phyloP scores from a whole-genome alignment of 1,140 invertebrate species.

The Drosophila mojavensis region DNA sequence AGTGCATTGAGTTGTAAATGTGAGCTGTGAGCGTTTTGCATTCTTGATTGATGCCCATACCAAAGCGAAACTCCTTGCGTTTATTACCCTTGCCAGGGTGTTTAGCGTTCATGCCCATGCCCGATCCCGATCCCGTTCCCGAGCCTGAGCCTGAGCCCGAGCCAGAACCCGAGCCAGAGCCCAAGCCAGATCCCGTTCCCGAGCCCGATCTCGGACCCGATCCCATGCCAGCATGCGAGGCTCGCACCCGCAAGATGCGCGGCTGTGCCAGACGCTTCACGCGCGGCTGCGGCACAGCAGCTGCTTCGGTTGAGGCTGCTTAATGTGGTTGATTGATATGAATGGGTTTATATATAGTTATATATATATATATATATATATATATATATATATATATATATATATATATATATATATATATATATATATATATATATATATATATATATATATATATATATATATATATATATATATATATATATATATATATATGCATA shows the following conservation, averaged over 20 bases:
- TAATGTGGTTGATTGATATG: constrained; percentile 1
- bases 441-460: not conserved
- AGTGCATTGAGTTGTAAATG: not conserved
- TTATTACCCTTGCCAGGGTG: constrained; percentile 42
- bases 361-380: not conserved
- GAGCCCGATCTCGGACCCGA: constrained; percentile 63
- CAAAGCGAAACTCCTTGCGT: constrained; percentile 86
- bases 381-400: not conserved
- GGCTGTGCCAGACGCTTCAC: constrained; percentile 83
- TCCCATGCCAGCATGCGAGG: constrained; percentile 74
- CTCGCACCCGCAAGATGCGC: constrained; percentile 78
- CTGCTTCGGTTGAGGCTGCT: constrained; percentile 23
- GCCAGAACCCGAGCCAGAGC: constrained; percentile 85
- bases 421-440: not conserved
- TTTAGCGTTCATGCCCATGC: constrained; percentile 83
- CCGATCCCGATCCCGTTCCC: constrained; percentile 81
- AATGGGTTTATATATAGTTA: not conserved
- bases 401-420: not conserved
- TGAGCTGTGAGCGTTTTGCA: constrained; percentile 18
- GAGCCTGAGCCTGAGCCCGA: constrained; percentile 84
- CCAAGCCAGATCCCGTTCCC: constrained; percentile 83
- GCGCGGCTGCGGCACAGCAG: constrained; percentile 51
- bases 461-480: not conserved
- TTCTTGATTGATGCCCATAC: constrained; percentile 80
- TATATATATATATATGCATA: constrained; percentile 14